Percentiles rank a stretch among this genome's conserved stretches.
Evolutionary conservation across 2,113 vertebrate genomes (phyloP).

Genomic region (Pseudois nayaur): DNA sequence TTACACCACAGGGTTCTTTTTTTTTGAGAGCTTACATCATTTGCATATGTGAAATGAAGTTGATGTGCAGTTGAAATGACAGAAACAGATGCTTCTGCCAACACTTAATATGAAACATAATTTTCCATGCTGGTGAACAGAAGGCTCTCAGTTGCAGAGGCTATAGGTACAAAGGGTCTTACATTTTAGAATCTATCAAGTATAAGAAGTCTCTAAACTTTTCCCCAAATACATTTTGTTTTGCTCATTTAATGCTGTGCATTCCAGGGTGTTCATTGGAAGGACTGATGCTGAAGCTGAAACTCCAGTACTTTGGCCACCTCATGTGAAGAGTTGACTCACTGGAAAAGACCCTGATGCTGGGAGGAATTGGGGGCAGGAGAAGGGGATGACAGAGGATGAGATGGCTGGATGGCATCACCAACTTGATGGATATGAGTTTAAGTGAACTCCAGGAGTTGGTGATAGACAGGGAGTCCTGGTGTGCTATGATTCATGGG

Average conservation of each 20-base stretch:
- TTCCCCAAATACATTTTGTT: not conserved
- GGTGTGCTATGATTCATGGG: too few relatives aligned
- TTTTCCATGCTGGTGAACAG: constrained; percentile 22
- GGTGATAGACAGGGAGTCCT: too few relatives aligned
- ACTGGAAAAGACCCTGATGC: too few relatives aligned
- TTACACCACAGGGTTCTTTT: not conserved
- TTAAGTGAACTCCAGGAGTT: too few relatives aligned
- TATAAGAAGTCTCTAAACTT: not conserved
- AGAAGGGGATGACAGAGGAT: too few relatives aligned
- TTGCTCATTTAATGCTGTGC: not conserved
- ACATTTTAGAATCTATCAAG: not conserved
- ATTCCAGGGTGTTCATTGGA: not conserved
- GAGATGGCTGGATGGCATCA: too few relatives aligned
- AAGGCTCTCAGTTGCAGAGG: constrained; percentile 5
- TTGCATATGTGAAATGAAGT: constrained; percentile 28
- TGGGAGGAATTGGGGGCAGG: too few relatives aligned
- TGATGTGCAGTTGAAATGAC: constrained; percentile 26
- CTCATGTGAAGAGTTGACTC: too few relatives aligned
- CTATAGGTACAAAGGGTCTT: not conserved
- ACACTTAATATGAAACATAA: constrained; percentile 26
- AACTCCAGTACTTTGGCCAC: too few relatives aligned
- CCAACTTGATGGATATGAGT: too few relatives aligned
- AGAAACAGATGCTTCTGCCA: constrained; percentile 63
- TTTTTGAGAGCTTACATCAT: not conserved
- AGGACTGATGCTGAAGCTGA: too few relatives aligned